These are phyloP conservation scores for Andrena dorsata DNA, from an alignment of 2,888 invertebrate species.

Conservation along the genomic window DNA sequence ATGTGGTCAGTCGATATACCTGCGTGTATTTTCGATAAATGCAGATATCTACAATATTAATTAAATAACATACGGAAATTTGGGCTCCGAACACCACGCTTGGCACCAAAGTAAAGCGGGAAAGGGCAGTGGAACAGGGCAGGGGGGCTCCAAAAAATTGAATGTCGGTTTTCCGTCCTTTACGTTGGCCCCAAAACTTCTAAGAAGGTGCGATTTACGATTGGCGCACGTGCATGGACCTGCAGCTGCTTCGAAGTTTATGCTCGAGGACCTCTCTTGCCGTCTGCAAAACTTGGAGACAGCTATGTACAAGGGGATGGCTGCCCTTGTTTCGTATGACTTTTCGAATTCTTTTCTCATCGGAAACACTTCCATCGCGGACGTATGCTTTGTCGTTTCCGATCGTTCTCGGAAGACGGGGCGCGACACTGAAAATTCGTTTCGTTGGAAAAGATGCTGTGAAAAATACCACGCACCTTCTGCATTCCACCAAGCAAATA, in stretches of 20 bases:
- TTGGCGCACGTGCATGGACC: slow-evolving; percentile 70
- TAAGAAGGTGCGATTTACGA: slow-evolving; percentile 72
- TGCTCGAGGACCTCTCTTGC: slow-evolving; percentile 46
- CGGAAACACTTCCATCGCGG: background rate
- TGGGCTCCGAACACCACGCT: slow-evolving; percentile 34
- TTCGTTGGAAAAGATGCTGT: too few relatives aligned
- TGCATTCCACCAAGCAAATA: background rate
- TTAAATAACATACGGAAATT: slow-evolving; percentile 28
- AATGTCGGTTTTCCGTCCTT: slow-evolving; percentile 69
- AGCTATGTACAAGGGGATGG: slow-evolving; percentile 24
- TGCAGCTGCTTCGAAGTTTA: slow-evolving; percentile 64
- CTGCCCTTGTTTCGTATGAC: slow-evolving; percentile 51
- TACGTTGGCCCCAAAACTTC: slow-evolving; percentile 60
- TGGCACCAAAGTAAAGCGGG: background rate
- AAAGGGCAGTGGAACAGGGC: background rate
- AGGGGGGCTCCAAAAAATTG: slow-evolving; percentile 67
- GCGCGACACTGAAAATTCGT: background rate
- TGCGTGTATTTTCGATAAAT: too few relatives aligned
- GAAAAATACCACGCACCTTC: background rate
- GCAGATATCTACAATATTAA: too few relatives aligned
- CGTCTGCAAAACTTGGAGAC: slow-evolving; percentile 58
- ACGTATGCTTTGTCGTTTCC: background rate
- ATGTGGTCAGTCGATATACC: too few relatives aligned
- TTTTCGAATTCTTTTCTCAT: slow-evolving; percentile 26
- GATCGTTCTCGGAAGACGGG: background rate